Conservation (phyloP, 2,888 invertebrate species). For the Neoscelio sp. region DNA sequence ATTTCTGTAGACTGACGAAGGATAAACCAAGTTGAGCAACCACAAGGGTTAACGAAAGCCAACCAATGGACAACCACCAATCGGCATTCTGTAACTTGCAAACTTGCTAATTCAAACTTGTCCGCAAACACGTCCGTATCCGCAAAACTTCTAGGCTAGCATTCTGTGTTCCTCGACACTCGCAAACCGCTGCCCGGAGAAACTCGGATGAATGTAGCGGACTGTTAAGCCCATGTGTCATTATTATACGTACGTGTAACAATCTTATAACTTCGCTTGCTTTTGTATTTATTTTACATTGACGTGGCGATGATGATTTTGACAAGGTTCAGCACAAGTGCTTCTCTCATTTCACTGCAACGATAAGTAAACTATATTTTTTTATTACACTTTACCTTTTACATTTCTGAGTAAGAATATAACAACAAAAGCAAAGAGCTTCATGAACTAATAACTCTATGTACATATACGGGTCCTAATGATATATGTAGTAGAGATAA, state of each 20-base stretch:
- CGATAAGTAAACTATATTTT: too few relatives aligned
- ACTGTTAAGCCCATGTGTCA: constrained; percentile 11
- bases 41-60: constrained; percentile 60
- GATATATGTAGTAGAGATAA: too few relatives aligned
- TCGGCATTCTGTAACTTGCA: constrained; percentile 76
- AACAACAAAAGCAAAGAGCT: too few relatives aligned
- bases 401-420: too few relatives aligned
- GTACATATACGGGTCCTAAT: too few relatives aligned
- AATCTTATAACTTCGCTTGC: not conserved
- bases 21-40: constrained; percentile 60
- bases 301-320: too few relatives aligned
- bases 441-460: too few relatives aligned
- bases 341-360: too few relatives aligned
- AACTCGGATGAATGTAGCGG: constrained; percentile 41
- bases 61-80: constrained; percentile 70
- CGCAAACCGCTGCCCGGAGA: constrained; percentile 35
- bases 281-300: not conserved
- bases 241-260: constrained; percentile 11
- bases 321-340: too few relatives aligned
- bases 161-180: constrained; percentile 56
- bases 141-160: constrained; percentile 69
- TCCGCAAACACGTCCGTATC: constrained; percentile 66
- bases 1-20: constrained; percentile 56
- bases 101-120: constrained; percentile 78
- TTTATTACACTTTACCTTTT: too few relatives aligned